Evolutionary conservation across 2,797 vertebrate genomes (phyloP).

Genomic region (Poecile montanus): DNA sequence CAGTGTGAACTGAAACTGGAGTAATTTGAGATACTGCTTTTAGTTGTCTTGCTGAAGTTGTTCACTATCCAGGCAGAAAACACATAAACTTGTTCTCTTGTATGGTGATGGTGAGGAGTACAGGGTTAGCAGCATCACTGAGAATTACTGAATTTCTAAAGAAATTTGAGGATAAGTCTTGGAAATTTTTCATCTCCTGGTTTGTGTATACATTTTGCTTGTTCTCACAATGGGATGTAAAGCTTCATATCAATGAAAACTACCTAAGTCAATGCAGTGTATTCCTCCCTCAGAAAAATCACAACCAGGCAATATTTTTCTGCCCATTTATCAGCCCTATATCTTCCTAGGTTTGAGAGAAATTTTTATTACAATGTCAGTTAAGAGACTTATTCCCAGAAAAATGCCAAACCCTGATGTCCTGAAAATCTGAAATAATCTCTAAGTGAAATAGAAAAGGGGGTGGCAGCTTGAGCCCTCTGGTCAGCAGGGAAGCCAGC

Average conservation of each 20-base stretch:
- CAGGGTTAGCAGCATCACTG: background rate
- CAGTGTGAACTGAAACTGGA: background rate
- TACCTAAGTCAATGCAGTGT: fast-evolving
- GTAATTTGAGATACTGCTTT: background rate
- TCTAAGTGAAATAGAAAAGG: background rate
- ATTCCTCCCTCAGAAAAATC: background rate
- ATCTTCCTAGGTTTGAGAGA: background rate
- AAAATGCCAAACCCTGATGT: background rate
- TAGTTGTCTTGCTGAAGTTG: background rate
- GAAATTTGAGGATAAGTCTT: background rate
- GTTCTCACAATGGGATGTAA: background rate
- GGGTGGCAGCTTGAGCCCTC: fast-evolving
- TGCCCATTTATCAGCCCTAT: background rate
- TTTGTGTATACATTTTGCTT: background rate
- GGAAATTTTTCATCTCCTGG: background rate
- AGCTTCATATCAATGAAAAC: background rate
- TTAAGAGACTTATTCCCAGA: background rate
- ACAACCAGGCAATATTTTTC: background rate
- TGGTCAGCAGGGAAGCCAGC: background rate
- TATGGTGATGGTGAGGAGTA: background rate
- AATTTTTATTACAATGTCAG: background rate
- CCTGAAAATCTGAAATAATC: background rate
- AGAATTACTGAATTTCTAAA: background rate
- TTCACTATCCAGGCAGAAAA: background rate
- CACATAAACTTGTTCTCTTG: background rate